Conservation (phyloP, 2,797 vertebrate genomes). For the Cetoscarus ocellatus region DNA sequence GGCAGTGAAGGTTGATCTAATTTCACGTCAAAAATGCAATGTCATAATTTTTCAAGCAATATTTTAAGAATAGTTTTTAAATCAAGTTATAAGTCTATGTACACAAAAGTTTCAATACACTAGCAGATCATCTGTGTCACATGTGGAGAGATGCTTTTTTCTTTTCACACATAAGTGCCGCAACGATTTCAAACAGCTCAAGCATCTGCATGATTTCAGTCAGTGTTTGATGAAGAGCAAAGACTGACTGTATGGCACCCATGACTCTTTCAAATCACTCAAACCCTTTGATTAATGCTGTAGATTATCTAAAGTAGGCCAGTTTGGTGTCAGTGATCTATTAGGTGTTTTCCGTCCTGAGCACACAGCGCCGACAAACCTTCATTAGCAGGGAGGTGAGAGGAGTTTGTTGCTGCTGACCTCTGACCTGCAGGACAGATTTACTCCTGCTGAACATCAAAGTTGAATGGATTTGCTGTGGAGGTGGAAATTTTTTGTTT, state of each 20-base stretch:
- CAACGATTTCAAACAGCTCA: not conserved
- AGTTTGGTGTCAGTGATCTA: conserved; percentile 41
- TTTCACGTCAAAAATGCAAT: not conserved
- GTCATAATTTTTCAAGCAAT: not conserved
- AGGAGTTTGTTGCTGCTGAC: conserved; percentile 43
- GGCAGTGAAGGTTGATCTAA: not conserved
- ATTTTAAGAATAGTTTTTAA: not conserved
- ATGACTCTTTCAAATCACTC: not conserved
- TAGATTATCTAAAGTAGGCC: conserved; percentile 13
- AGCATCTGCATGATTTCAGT: not conserved
- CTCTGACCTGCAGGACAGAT: conserved; percentile 26
- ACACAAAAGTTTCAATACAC: not conserved
- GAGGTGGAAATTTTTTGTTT: conserved; percentile 4
- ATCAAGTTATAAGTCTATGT: not conserved
- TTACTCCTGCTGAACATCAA: conserved; percentile 43
- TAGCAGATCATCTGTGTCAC: conserved; percentile 18
- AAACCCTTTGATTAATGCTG: not conserved
- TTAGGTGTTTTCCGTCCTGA: conserved; percentile 49
- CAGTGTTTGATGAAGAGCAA: not conserved
- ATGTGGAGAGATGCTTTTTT: conserved; percentile 1
- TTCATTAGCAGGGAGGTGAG: conserved; percentile 76
- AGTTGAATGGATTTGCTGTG: conserved; percentile 14
- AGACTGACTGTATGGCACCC: not conserved
- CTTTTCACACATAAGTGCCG: not conserved
- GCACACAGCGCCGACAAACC: conserved; percentile 64